Evolutionary conservation across 2,888 invertebrate species (phyloP).

Genomic region (Agrilus mali): DNA sequence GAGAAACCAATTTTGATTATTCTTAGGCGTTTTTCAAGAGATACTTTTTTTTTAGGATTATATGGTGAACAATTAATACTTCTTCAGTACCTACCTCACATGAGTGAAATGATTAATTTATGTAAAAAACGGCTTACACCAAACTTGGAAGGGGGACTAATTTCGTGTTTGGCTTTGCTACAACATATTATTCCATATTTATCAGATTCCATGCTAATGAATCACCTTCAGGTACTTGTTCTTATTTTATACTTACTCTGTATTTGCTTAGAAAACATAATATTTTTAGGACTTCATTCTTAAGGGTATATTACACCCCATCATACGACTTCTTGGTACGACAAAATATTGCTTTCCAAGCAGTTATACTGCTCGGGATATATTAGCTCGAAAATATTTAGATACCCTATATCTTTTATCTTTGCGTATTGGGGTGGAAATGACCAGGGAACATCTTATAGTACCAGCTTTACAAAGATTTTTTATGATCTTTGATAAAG

Average conservation of each 20-base stretch:
- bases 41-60: conserved; percentile 40
- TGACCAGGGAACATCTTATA: conserved; percentile 61
- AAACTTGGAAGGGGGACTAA: conserved; percentile 78
- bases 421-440: conserved; percentile 61
- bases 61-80: conserved; percentile 83
- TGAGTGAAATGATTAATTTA: conserved; percentile 70
- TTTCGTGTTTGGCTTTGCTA: conserved; percentile 70
- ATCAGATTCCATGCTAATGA: conserved; percentile 75
- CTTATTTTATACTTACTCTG: neutral
- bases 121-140: conserved; percentile 69
- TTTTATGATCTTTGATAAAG: conserved; percentile 72
- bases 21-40: neutral
- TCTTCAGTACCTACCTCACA: conserved; percentile 81
- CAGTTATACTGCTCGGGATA: conserved; percentile 59
- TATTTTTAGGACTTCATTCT: conserved; percentile 72
- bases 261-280: neutral
- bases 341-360: conserved; percentile 70
- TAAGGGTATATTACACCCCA: conserved; percentile 71
- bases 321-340: conserved; percentile 68
- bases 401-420: conserved; percentile 74
- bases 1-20: conserved; percentile 6
- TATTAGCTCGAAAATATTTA: conserved; percentile 68
- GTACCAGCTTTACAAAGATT: conserved; percentile 61
- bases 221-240: conserved; percentile 58
- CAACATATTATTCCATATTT: conserved; percentile 71